Base-by-base conservation (phyloP, 2,888 invertebrate genomes). In the Drosophila fulvimacula region DNA sequence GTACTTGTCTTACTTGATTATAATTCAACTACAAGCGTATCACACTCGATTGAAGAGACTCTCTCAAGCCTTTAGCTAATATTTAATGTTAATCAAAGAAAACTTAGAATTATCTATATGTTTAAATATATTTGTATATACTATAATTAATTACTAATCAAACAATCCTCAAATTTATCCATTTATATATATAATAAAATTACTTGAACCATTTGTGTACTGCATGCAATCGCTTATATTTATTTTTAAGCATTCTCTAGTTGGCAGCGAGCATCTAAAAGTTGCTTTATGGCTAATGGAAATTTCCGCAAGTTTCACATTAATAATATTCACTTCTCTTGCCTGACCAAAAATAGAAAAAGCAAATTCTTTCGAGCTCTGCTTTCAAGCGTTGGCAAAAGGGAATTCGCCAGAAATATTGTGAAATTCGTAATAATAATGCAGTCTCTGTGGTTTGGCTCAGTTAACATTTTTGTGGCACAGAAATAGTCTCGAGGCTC, bases 321-420 rank as follows among this genome's bases (percentile, higher is more conserved):
- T 48, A 6, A 11, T 19, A 36, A 44, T 24, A 10, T 51, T 24
- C 10, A 11, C 19, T 39, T 48, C 17, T 11, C 30, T 27, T n/a
- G 2, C 17, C 30, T 61, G 17, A 44, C 42, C 57, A 58, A 55
- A 19, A 55, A 51, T 36, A 27, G 41, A n/a, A 32, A 51, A 41
- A 46, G 24, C 0, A 30, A 48, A 48, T n/a, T 17, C 27, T 46
- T 46, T 38, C 42, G 13, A 58, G 32, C 9, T 30, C 39, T 63
- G 61, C 66, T 67, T 72, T 59, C 13, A 34, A 53, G 70, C 61
- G 57, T 41, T 59, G 67, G 64, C 51, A 56, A 71, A 77, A 79
- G 64, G 69, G 73, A 85, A 85, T 82, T 76, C 79, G 70, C 64
- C 58, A 81, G 81, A 72, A 76, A 78, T 72, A 82, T 68, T 61